Conservation (phyloP, 2,797 vertebrate genomes). For the Dendrocincla tyrannina region DNA sequence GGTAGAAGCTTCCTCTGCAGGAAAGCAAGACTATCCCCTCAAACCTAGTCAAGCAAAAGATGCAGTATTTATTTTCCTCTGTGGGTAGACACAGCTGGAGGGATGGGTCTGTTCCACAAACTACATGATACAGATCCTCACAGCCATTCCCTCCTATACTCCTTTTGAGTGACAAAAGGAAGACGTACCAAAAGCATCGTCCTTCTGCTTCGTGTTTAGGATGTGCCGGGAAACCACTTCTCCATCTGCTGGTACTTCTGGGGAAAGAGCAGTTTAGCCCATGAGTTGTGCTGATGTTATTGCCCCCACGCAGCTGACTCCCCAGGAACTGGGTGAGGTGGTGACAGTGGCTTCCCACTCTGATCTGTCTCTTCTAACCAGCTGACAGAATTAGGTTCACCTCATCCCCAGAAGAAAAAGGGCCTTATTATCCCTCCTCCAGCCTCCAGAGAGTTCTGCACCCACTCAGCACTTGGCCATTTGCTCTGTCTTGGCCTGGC, state of each 20-base stretch:
- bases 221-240: not conserved
- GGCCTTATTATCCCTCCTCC: not conserved
- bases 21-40: not conserved
- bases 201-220: not conserved
- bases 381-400: not conserved
- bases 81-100: not conserved
- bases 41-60: not conserved
- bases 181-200: not conserved
- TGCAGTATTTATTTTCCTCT: not conserved
- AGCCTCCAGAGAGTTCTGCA: not conserved
- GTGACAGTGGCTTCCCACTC: not conserved
- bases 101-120: not conserved
- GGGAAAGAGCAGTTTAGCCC: not conserved
- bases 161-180: not conserved
- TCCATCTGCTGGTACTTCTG: not conserved
- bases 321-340: not conserved
- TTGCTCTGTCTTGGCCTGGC: not conserved
- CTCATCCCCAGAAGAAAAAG: not conserved
- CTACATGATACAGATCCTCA: not conserved
- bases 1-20: not conserved
- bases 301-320: accelerated
- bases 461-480: not conserved
- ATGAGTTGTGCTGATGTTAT: not conserved
- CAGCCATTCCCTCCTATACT: accelerated
- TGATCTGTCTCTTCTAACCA: not conserved